Base-by-base conservation (phyloP, 2,113 vertebrate species). In the Fulmarus glacialis region DNA sequence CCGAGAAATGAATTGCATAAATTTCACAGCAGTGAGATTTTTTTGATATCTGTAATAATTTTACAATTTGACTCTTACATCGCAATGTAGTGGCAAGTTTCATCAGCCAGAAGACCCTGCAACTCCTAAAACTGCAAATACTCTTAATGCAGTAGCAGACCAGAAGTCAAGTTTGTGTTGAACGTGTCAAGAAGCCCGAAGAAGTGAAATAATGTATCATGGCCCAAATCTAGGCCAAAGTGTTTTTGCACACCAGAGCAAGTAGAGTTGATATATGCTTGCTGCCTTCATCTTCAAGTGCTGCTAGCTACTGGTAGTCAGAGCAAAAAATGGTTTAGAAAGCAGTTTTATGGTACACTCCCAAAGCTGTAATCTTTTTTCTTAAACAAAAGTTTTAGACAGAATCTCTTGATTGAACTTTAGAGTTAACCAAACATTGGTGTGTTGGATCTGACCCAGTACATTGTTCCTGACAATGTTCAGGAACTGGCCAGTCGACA, bases 211-310 rank as follows among this genome's bases (percentile, higher is more conserved):
- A 64, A 43, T 34, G 11, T 64, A 38, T 87, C 84, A 60, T 93
- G 79, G 75, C 79, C 79, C 85, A 90, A 50, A 83, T 90, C 45
- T 83, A 78, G 55, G 52, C 87, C 52, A 55, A n/a, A 82, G 88
- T 58, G 53, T 14, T 91, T 95, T 92, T 70, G 45, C 29, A 42
- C 50, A 92, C 59, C 72, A 73, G 78, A 84, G 63, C 72, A 60
- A 77, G 59, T n/a, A 45, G 32, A 59, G 24, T 6, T 95, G 84
- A 73, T 90, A 16, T 27, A 26, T 92, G 73, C 36, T 82, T 72
- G 36, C 73, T 89, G 80, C 83, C 63, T 88, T 96, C 70, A n/a
- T 89, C 59, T 93, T 94, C 56, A 87, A 89, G 78, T 91, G 77
- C 91, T 92, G 36, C 45, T 94, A 52, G 82, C 85, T 92, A 29